Percentiles rank a stretch among this genome's conserved stretches.
These are phyloP conservation scores for Sepioteuthis lessoniana DNA, from an alignment of 2,888 invertebrate species.

Conservation along the genomic window DNA sequence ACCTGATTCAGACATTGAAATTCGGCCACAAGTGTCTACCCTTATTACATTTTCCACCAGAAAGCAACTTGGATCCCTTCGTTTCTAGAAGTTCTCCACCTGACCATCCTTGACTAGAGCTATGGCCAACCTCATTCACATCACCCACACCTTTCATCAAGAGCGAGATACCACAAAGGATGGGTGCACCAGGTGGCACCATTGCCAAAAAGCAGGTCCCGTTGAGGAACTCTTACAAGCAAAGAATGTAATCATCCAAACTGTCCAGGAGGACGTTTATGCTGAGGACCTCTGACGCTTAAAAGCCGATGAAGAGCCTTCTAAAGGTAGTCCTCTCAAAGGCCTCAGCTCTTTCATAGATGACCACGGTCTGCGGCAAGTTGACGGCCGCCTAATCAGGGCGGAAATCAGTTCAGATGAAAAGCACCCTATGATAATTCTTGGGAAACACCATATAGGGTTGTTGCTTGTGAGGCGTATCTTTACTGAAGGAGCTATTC, in stretches of 20 bases:
- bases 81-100: not conserved
- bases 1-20: too few species aligned
- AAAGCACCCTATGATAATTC: slow-evolving; percentile 51
- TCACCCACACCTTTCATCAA: not conserved
- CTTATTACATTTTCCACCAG: not conserved
- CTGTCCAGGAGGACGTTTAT: too few species aligned
- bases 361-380: slow-evolving; percentile 45
- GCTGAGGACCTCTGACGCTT: too few species aligned
- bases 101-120: not conserved
- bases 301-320: too few species aligned
- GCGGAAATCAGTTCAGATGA: not conserved
- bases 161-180: not conserved
- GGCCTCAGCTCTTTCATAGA: slow-evolving; percentile 46
- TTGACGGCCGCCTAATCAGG: slow-evolving; percentile 48
- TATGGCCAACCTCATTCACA: not conserved
- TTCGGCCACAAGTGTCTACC: not conserved
- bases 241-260: not conserved
- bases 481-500: too few species aligned
- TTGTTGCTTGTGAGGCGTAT: slow-evolving; percentile 37
- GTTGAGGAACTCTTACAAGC: too few species aligned
- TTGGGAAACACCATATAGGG: slow-evolving; percentile 47
- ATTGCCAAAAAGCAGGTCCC: too few species aligned
- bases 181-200: too few species aligned
- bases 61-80: not conserved
- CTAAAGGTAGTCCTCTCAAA: too few species aligned